These are phyloP conservation scores for Gambusia affinis DNA, from an alignment of 2,113 vertebrate genomes.

Conservation along the genomic window DNA sequence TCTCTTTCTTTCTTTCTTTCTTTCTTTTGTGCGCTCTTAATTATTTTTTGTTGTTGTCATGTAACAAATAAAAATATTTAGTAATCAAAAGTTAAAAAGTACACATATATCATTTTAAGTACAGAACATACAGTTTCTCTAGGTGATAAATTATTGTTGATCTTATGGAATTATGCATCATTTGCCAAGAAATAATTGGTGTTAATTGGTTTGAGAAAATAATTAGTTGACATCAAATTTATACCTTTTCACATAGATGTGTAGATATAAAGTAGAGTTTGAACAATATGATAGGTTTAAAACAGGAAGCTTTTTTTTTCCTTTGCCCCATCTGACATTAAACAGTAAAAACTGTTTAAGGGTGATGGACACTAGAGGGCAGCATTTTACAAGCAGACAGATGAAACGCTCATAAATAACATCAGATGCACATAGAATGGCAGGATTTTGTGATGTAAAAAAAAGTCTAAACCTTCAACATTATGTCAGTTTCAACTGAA, in stretches of 20 bases:
- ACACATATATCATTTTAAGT: neutral
- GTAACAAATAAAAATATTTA: neutral
- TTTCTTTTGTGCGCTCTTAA: too few species aligned
- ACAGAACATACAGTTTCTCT: neutral
- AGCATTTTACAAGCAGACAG: slow-evolving; percentile 44
- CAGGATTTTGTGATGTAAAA: neutral
- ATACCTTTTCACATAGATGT: neutral
- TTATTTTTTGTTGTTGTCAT: neutral
- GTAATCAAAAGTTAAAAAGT: neutral
- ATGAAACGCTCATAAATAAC: neutral
- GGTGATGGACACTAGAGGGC: slow-evolving; percentile 57
- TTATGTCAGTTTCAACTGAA: neutral
- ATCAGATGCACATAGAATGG: neutral
- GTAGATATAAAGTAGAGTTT: too few species aligned
- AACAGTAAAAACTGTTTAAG: neutral
- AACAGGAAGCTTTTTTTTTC: neutral
- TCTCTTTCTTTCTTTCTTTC: neutral
- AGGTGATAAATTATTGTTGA: neutral
- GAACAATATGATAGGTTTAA: neutral
- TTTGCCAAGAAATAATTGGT: neutral
- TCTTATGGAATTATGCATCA: neutral
- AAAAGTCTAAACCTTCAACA: neutral
- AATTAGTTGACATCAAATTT: neutral
- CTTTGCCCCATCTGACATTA: too few species aligned
- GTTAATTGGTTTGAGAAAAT: neutral